A percentile compares a stretch with the other conserved stretches of the same genome.
These are phyloP conservation scores for Thereva nobilitata DNA, from an alignment of 2,888 invertebrate genomes.

Conservation along the genomic window DNA sequence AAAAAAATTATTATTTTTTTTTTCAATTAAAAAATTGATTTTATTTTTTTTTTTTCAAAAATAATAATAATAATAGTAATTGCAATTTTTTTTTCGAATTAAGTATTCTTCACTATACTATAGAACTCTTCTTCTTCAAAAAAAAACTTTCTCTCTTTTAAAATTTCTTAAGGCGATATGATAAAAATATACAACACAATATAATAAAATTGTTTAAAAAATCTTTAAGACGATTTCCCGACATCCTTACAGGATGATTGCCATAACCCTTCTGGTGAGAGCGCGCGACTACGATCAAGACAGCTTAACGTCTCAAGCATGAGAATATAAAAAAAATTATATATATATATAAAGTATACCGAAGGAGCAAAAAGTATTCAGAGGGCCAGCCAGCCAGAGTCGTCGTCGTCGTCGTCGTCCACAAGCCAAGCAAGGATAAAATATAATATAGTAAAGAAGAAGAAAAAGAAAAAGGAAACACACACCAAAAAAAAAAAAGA, in stretches of 20 bases:
- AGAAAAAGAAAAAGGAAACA: constrained; percentile 30
- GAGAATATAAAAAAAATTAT: constrained; percentile 43
- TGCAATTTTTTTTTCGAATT: too few relatives aligned
- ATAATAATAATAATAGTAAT: too few relatives aligned
- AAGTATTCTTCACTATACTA: too few relatives aligned
- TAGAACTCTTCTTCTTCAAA: neutral
- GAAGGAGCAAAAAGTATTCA: constrained; percentile 9
- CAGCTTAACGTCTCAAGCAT: constrained; percentile 47
- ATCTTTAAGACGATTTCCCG: constrained; percentile 28
- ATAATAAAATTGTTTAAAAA: constrained; percentile 19
- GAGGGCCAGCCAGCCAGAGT: too few relatives aligned
- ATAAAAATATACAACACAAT: neutral
- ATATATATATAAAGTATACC: constrained; percentile 4
- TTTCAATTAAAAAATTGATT: too few relatives aligned
- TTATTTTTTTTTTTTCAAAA: too few relatives aligned
- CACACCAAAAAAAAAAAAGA: constrained; percentile 27
- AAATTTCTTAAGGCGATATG: neutral
- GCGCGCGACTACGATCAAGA: constrained; percentile 36
- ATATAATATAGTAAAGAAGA: constrained; percentile 5
- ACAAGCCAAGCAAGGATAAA: constrained; percentile 9
- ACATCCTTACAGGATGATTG: constrained; percentile 56
- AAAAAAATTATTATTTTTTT: too few relatives aligned
- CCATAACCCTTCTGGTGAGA: constrained; percentile 53
- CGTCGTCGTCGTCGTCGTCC: neutral
- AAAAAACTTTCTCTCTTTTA: neutral